These are phyloP conservation scores for Halocynthia aurantium DNA, from an alignment of 23 tunicate species.

Conservation along the genomic window DNA sequence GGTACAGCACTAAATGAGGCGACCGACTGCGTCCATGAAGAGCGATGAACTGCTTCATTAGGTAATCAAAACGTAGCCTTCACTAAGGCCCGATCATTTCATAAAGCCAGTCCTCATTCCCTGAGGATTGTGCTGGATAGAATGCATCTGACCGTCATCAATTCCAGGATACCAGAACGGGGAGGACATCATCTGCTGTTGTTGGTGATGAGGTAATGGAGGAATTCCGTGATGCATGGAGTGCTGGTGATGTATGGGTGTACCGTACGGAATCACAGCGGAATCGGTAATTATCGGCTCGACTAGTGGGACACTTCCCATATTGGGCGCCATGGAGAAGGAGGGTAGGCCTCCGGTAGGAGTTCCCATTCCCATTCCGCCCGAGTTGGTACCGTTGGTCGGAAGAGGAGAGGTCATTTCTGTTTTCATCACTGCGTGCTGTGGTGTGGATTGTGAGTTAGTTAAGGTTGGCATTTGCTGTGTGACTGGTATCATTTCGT, in stretches of 20 bases:
- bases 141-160: conserved; percentile 36
- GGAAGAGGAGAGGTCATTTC: conserved; percentile 80
- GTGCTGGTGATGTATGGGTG: conserved; percentile 27
- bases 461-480: conserved; percentile 27
- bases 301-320: conserved; percentile 9
- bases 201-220: conserved; percentile 28
- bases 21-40: not conserved
- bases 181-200: conserved; percentile 41
- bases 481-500: conserved; percentile 18
- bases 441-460: conserved; percentile 30
- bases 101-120: conserved; percentile 37
- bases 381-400: conserved; percentile 35
- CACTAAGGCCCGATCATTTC: not conserved
- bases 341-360: conserved; percentile 23
- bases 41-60: too few relatives aligned
- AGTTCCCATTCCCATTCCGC: conserved; percentile 41
- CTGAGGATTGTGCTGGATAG: conserved; percentile 29
- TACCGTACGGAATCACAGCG: conserved; percentile 24
- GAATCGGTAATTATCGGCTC: conserved; percentile 21
- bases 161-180: conserved; percentile 73
- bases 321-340: conserved; percentile 13
- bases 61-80: too few relatives aligned
- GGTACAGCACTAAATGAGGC: not conserved
- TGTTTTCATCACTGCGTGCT: conserved; percentile 47
- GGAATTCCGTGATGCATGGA: conserved; percentile 22